Evolutionary conservation across 2,113 vertebrate genomes (phyloP), one percentile per base, ranked within the genome.

Genomic region (Rhodinocichla rosea): DNA sequence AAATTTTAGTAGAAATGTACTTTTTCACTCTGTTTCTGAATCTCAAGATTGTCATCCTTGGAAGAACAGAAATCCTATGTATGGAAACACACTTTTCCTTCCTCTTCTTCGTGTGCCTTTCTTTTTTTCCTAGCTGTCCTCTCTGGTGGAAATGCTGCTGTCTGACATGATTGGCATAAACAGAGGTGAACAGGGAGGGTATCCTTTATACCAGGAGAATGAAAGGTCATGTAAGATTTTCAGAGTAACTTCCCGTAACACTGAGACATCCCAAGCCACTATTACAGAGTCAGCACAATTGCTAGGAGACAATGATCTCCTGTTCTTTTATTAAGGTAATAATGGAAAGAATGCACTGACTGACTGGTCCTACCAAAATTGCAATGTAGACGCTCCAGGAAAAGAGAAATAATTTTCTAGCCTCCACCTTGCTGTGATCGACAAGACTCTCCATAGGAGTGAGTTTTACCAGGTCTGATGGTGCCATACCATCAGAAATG

Each of bases 131-230:
- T 80, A 45, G 28, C 44, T 63, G 33, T 23, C 23, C 14, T 86
- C 15, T 32, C 19, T n/a, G n/a, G 32, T 70, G 44, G 35, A 80
- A 81, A 17, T 60, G 47, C 40, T 71, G 24, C 56, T 15, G 0
- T 42, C 12, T 30, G 32, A 77, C 7, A 3, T 59, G 60, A 68
- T 68, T 3, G 6, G 59, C 45, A 45, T 65, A 69, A 94, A 44
- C 26, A 40, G 55, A 86, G 55, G 32, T 9, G 2, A 86, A 24
- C 35, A 64, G 35, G 1, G 0, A 32, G 40, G 9, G 17, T 73
- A 19, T n/a, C 60, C 42, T 33, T 89, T 22, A 3, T 59, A 55
- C 39, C 13, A 47, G 1, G 6, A 83, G 24, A 0, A 0, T 77
- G 59, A 73, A 87, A 62, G 42, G 17, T 87, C 84, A 73, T 1